These are phyloP conservation scores for Cataglyphis cursor DNA, from an alignment of 2,888 invertebrate species.

Conservation along the genomic window DNA sequence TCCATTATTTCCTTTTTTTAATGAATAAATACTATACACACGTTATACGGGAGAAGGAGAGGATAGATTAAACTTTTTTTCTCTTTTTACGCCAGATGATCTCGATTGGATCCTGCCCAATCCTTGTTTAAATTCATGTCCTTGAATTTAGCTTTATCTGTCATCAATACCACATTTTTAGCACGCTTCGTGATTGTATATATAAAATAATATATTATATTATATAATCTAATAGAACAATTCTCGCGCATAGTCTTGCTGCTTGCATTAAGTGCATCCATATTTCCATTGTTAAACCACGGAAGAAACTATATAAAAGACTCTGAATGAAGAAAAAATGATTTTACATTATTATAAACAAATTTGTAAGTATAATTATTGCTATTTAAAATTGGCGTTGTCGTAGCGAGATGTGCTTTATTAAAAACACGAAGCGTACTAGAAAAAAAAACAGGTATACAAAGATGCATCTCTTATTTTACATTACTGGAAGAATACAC, in stretches of 20 bases:
- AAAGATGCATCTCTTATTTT: constrained; percentile 50
- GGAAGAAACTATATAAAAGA: not conserved
- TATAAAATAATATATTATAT: constrained; percentile 26
- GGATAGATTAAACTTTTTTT: constrained; percentile 37
- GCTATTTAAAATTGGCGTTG: constrained; percentile 38
- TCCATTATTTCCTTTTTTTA: constrained; percentile 70
- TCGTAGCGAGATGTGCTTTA: not conserved
- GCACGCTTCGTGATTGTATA: constrained; percentile 55
- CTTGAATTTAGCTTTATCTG: constrained; percentile 4
- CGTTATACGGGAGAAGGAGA: constrained; percentile 45
- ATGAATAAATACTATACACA: constrained; percentile 85
- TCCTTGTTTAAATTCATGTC: constrained; percentile 63
- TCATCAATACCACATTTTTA: constrained; percentile 14
- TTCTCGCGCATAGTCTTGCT: constrained; percentile 32
- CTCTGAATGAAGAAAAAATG: not conserved
- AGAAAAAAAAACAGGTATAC: constrained; percentile 55
- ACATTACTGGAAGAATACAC: constrained; percentile 57
- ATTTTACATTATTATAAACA: constrained; percentile 9
- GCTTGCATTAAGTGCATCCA: constrained; percentile 21
- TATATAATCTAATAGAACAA: constrained; percentile 25
- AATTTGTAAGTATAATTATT: constrained; percentile 32
- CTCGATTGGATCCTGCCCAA: constrained; percentile 84
- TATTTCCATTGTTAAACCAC: not conserved
- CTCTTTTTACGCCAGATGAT: constrained; percentile 46
- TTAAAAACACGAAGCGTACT: constrained; percentile 57